phyloP scores from a whole-genome alignment of 2,888 invertebrate species.

The Aleiodes leptofemur region DNA sequence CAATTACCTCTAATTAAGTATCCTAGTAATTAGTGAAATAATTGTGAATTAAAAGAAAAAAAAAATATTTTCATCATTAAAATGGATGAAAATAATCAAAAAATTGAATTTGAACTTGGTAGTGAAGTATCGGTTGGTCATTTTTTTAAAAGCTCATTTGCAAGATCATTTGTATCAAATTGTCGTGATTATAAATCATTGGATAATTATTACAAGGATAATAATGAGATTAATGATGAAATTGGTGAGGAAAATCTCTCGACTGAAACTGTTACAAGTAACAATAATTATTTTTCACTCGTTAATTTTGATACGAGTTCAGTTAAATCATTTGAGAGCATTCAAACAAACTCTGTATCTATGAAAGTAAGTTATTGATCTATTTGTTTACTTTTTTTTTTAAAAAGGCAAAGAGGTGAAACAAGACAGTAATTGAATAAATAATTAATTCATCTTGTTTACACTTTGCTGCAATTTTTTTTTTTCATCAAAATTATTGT shows the following conservation, averaged over 20 bases:
- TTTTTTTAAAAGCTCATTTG: conserved; percentile 78
- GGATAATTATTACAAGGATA: conserved; percentile 69
- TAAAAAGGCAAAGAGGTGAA: conserved; percentile 7
- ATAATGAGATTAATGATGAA: conserved; percentile 53
- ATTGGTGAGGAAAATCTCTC: conserved; percentile 42
- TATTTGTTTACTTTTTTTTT: conserved; percentile 34
- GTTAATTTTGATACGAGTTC: conserved; percentile 55
- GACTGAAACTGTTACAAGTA: conserved; percentile 50
- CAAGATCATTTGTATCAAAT: conserved; percentile 76
- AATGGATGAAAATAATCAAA: conserved; percentile 61
- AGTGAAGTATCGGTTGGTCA: conserved; percentile 73
- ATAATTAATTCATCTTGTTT: background rate
- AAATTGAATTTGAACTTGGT: conserved; percentile 69
- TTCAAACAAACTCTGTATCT: conserved; percentile 23
- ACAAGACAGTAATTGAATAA: conserved; percentile 42
- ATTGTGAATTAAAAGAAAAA: background rate
- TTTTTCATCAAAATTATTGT: too few relatives aligned
- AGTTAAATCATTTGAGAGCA: conserved; percentile 23
- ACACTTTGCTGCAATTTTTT: too few relatives aligned
- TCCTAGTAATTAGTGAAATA: conserved; percentile 1
- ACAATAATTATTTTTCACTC: conserved; percentile 64
- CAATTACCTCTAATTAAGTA: too few relatives aligned
- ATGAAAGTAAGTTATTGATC: conserved; percentile 37
- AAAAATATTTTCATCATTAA: conserved; percentile 25
- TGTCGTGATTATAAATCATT: conserved; percentile 73